phyloP scores from a whole-genome alignment of 2,797 vertebrate genomes.

The Poecilia gillii region DNA sequence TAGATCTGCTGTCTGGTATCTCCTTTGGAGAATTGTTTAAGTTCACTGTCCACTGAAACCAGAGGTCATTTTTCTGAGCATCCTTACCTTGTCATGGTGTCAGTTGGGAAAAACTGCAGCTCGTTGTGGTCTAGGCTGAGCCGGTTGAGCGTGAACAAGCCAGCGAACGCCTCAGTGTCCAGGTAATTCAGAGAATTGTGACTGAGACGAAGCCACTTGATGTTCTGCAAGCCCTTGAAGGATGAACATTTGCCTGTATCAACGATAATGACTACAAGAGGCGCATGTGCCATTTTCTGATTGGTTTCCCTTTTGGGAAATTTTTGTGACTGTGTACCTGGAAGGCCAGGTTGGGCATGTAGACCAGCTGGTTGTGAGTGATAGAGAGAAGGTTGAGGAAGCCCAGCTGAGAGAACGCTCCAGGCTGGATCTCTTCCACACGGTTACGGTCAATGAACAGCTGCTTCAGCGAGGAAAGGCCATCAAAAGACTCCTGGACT shows the following conservation, averaged over 20 bases:
- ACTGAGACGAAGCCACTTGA: slow-evolving; percentile 89
- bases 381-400: slow-evolving; percentile 89
- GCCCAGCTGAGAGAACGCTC: slow-evolving; percentile 89
- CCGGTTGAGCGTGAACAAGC: slow-evolving; percentile 86
- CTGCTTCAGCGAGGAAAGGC: slow-evolving; percentile 88
- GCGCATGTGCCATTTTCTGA: background rate
- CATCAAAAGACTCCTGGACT: slow-evolving; percentile 89
- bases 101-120: slow-evolving; percentile 89
- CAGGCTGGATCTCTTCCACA: slow-evolving; percentile 91
- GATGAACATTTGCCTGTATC: background rate
- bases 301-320: background rate
- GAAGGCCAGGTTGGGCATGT: slow-evolving; percentile 93
- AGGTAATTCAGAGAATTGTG: slow-evolving; percentile 92
- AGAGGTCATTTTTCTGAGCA: background rate
- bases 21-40: background rate
- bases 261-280: accelerated
- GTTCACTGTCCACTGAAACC: background rate
- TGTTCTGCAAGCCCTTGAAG: slow-evolving; percentile 84
- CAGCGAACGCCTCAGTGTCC: slow-evolving; percentile 87
- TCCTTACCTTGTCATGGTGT: slow-evolving; percentile 86
- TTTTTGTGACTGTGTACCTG: slow-evolving; percentile 70
- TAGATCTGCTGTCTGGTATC: background rate
- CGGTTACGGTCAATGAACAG: slow-evolving; percentile 87
- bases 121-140: slow-evolving; percentile 94
- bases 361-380: slow-evolving; percentile 89